A percentile compares a stretch with the other conserved stretches of the same genome.
Conservation (phyloP, 2,797 vertebrate species). For the Calcarius lapponicus region DNA sequence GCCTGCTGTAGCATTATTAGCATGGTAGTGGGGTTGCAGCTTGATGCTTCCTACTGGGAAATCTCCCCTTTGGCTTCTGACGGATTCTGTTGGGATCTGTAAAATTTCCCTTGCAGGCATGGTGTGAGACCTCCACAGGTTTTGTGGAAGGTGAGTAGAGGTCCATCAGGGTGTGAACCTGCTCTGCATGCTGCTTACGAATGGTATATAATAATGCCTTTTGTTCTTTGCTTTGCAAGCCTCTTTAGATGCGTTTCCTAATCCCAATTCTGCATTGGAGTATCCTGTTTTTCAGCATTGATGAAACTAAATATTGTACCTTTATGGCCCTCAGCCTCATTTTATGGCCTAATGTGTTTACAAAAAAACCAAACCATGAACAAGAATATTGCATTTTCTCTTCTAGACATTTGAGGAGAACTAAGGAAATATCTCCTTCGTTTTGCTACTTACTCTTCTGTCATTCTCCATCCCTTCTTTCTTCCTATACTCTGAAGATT, state of each 20-base stretch:
- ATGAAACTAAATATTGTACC: background rate
- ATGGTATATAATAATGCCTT: background rate
- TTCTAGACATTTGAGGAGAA: background rate
- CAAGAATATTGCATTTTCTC: background rate
- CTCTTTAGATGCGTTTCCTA: background rate
- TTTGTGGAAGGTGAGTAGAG: background rate
- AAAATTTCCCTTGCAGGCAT: background rate
- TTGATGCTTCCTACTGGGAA: background rate
- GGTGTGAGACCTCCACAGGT: background rate
- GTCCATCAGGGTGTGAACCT: background rate
- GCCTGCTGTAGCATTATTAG: background rate
- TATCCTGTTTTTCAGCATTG: background rate
- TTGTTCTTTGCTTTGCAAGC: background rate
- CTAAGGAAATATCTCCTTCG: background rate
- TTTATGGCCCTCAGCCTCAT: background rate
- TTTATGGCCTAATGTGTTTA: background rate
- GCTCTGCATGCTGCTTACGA: background rate
- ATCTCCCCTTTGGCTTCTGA: background rate
- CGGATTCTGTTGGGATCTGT: background rate
- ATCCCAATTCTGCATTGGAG: background rate
- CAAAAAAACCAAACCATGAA: background rate
- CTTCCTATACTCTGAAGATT: background rate
- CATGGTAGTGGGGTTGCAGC: background rate
- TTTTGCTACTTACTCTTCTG: background rate
- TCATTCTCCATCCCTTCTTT: background rate